Conservation (phyloP, 2,888 invertebrate species). For the Tenthredo distinguenda region DNA sequence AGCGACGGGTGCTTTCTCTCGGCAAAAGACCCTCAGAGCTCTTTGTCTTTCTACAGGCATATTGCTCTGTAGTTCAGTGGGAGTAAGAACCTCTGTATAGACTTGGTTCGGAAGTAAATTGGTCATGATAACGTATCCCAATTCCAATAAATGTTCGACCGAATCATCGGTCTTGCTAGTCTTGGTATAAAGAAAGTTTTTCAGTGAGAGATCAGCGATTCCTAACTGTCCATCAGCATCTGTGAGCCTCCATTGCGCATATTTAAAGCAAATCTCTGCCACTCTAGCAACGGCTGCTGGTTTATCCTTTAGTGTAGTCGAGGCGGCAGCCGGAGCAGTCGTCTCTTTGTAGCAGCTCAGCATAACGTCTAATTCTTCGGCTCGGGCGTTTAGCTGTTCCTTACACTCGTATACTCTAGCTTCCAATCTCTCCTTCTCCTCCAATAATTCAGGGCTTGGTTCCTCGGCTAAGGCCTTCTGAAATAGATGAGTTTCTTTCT, state of each 20-base stretch:
- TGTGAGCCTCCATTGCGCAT: slow-evolving; percentile 98
- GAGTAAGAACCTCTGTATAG: slow-evolving; percentile 92
- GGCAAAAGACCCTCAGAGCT: slow-evolving; percentile 95
- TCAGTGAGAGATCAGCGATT: slow-evolving; percentile 96
- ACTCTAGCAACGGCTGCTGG: slow-evolving; percentile 89
- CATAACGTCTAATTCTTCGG: slow-evolving; percentile 97
- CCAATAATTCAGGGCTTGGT: slow-evolving; percentile 81
- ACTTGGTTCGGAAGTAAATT: slow-evolving; percentile 96
- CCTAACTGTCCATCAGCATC: slow-evolving; percentile 99
- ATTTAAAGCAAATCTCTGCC: slow-evolving; percentile 98
- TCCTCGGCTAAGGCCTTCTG: slow-evolving; percentile 89
- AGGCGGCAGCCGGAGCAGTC: slow-evolving; percentile 81
- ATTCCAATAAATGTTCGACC: slow-evolving; percentile 96
- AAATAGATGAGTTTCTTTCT: slow-evolving; percentile 93
- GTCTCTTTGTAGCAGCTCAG: slow-evolving; percentile 94
- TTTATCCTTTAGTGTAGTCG: slow-evolving; percentile 84
- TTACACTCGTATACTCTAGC: slow-evolving; percentile 93
- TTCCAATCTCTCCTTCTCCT: slow-evolving; percentile 87
- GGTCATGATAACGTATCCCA: slow-evolving; percentile 97
- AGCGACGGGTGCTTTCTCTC: slow-evolving; percentile 98
- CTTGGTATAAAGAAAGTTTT: slow-evolving; percentile 98
- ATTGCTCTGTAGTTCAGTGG: slow-evolving; percentile 89
- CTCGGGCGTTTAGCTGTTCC: slow-evolving; percentile 90
- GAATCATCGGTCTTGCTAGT: slow-evolving; percentile 98
- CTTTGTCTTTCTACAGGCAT: slow-evolving; percentile 94